phyloP scores from a whole-genome alignment of 2,113 vertebrate species.

The Crotophaga sulcirostris region DNA sequence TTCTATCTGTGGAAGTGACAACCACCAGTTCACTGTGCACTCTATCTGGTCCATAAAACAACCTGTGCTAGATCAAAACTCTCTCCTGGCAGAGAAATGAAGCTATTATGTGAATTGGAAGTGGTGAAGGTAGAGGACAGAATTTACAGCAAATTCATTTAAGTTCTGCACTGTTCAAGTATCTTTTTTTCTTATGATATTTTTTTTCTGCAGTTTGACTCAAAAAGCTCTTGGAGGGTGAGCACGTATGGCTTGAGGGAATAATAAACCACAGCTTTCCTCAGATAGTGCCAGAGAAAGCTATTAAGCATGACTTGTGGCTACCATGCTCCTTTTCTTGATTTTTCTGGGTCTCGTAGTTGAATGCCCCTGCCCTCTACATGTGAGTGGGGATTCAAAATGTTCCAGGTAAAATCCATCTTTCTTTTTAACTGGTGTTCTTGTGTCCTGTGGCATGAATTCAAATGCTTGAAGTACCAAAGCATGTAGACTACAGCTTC shows the following conservation, averaged over 20 bases:
- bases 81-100: not conserved
- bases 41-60: not conserved
- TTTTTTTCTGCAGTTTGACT: not conserved
- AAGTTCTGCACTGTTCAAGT: not conserved
- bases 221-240: not conserved
- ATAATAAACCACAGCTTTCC: not conserved
- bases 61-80: not conserved
- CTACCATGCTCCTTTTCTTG: not conserved
- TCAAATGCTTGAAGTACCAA: not conserved
- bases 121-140: not conserved
- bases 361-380: not conserved
- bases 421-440: not conserved
- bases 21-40: not conserved
- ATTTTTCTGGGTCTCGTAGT: not conserved
- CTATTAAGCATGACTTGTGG: not conserved
- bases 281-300: not conserved
- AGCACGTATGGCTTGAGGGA: not conserved
- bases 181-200: not conserved
- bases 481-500: not conserved
- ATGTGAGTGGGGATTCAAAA: not conserved
- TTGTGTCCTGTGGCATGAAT: not conserved
- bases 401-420: not conserved
- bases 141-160: not conserved
- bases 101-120: not conserved
- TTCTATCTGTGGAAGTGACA: not conserved